Evolutionary conservation across 2,797 vertebrate species (phyloP), one percentile per base, ranked within the genome.

Genomic region (Myotis planiceps): DNA sequence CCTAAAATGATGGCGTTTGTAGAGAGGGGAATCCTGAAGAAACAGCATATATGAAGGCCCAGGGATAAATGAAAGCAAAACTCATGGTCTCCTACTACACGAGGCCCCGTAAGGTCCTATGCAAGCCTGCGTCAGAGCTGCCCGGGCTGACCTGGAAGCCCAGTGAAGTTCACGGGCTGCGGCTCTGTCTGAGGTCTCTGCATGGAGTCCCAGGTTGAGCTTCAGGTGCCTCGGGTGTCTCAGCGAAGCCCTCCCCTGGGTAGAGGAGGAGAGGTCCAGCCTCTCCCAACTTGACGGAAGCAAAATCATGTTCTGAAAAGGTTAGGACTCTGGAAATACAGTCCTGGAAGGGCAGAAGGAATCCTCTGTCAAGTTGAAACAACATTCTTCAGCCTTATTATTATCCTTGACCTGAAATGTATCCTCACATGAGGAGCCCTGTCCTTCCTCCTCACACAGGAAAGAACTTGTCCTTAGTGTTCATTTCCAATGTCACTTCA

Each of bases 401-500:
- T 71, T 78, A 81, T 12, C 23, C 49, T 69, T 25, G 8, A 84
- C 80, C 32, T 68, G 58, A 75, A 96, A 95, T 71, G 15, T 58
- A 53, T 42, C 78, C 69, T 90, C 79, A 15, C 27, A 6, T 3
- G 39, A 92, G 79, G 84, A 88, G 27, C 51, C 27, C 19, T 18
- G 34, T 81, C 42, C 63, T 37, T 47, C 81, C 55, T 94, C 53
- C 27, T 76, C 76, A 39, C 55, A 69, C 3, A 34, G 18, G 42
- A 34, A 18, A 89, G 32, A 65, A 42, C 23, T 75, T 53, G n/a
- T 42, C 78, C 71, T 74, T 65, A 19, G 47, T 90, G 71, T 79
- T 75, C 34, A 23, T 66, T 82, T 79, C 79, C 84, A 63, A 84
- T 79, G 79, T 91, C 58, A 82, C 75, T 8, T n/a, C n/a, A 92